A percentile compares a stretch with the other conserved stretches of the same genome.
These are phyloP conservation scores for Rotaria macrura DNA, from an alignment of 2,888 invertebrate genomes.

Conservation along the genomic window DNA sequence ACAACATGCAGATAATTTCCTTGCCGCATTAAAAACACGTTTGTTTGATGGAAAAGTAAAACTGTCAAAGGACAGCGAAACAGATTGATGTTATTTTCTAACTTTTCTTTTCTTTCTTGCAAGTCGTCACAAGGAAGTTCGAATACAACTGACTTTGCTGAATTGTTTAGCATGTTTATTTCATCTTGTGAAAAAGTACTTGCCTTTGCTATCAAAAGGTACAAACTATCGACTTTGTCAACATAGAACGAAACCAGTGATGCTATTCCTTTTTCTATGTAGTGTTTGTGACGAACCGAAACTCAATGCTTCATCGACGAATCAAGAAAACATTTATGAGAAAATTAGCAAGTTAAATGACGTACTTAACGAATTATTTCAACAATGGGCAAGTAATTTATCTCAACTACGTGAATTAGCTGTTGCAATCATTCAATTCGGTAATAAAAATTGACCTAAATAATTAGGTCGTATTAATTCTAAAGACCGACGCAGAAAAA, in stretches of 20 bases:
- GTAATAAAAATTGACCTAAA: conserved; percentile 35
- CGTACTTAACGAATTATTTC: neutral
- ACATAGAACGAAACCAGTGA: too few relatives aligned
- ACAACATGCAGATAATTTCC: neutral
- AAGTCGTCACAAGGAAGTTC: neutral
- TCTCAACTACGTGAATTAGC: neutral
- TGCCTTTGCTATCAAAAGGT: neutral
- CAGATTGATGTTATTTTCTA: neutral
- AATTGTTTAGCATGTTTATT: neutral
- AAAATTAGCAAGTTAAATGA: neutral
- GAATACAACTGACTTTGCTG: neutral
- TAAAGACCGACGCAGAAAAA: too few relatives aligned
- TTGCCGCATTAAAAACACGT: neutral
- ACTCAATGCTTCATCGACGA: neutral
- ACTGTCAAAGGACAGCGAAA: neutral
- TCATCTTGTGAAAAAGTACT: neutral
- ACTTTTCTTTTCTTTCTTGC: neutral
- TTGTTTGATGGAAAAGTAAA: neutral
- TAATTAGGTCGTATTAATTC: too few relatives aligned
- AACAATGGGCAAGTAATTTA: neutral
- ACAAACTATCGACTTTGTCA: too few relatives aligned
- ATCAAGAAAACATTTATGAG: neutral
- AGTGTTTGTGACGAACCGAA: neutral
- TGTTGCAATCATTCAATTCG: conserved; percentile 21
- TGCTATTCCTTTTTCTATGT: neutral